Evolutionary conservation across 2,113 vertebrate species (phyloP).

Genomic region (Recurvirostra avosetta): DNA sequence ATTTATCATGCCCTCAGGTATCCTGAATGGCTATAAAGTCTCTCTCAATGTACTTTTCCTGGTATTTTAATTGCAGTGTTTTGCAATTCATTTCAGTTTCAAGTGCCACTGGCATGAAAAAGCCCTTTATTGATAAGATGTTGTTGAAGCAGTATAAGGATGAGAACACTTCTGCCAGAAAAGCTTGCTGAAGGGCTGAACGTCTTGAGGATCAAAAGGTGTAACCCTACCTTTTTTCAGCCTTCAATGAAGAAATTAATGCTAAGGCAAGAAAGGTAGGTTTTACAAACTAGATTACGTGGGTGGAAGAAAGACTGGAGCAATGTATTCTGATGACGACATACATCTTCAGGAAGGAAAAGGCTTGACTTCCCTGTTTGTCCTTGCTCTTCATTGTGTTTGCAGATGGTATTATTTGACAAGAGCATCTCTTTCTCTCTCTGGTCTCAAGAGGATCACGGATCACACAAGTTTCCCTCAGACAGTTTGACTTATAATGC

Average conservation of each 20-base stretch:
- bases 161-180: neutral
- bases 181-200: neutral
- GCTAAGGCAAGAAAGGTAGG: neutral
- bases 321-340: neutral
- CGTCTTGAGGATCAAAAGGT: neutral
- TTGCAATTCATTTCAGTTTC: neutral
- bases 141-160: neutral
- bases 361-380: neutral
- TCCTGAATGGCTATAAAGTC: neutral
- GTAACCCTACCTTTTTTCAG: neutral
- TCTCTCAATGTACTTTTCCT: neutral
- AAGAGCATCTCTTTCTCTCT: neutral
- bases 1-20: neutral
- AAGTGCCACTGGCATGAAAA: neutral
- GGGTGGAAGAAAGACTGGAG: neutral
- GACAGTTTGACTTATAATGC: neutral
- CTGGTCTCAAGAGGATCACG: neutral
- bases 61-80: conserved; percentile 20
- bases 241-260: neutral
- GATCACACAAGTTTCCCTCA: neutral
- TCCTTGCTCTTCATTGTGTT: neutral
- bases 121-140: neutral
- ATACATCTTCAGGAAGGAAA: neutral
- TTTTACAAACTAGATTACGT: neutral
- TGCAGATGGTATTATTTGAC: neutral